Evolutionary conservation across 2,888 invertebrate genomes (phyloP).

Genomic region (Cloeon dipterum): DNA sequence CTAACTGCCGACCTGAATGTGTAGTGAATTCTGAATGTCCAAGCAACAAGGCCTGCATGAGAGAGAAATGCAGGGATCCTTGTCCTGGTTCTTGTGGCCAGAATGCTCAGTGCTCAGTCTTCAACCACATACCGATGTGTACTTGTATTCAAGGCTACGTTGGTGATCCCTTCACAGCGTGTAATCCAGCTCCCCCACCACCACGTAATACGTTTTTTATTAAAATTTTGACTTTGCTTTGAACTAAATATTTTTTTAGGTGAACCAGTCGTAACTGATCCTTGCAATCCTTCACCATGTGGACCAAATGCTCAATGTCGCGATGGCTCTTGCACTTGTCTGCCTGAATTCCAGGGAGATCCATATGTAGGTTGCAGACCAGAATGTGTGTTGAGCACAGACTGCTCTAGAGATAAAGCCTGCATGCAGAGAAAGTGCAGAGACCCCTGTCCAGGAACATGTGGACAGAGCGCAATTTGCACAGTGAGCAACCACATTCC

Average conservation of each 20-base stretch:
- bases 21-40: constrained; percentile 41
- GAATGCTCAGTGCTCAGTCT: constrained; percentile 26
- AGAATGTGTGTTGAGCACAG: constrained; percentile 14
- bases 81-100: constrained; percentile 29
- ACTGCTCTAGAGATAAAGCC: constrained; percentile 9
- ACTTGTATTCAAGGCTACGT: constrained; percentile 37
- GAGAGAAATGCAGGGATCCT: constrained; percentile 30
- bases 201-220: constrained; percentile 9
- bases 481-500: constrained; percentile 14
- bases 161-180: constrained; percentile 45
- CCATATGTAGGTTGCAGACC: constrained; percentile 8
- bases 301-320: constrained; percentile 23
- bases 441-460: constrained; percentile 23
- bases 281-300: constrained; percentile 53
- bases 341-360: constrained; percentile 7
- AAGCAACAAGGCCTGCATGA: constrained; percentile 25
- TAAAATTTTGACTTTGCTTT: constrained; percentile 3
- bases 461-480: constrained; percentile 30
- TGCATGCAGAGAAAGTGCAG: constrained; percentile 9
- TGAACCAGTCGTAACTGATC: constrained; percentile 26
- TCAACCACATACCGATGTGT: constrained; percentile 21
- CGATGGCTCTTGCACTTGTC: constrained; percentile 14
- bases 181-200: constrained; percentile 19
- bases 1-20: constrained; percentile 54
- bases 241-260: constrained; percentile 4